These are phyloP conservation scores for Turritopsis dohrnii DNA, from an alignment of 30 jellyfish, hydroid and myxozoan genomes.

Conservation along the genomic window DNA sequence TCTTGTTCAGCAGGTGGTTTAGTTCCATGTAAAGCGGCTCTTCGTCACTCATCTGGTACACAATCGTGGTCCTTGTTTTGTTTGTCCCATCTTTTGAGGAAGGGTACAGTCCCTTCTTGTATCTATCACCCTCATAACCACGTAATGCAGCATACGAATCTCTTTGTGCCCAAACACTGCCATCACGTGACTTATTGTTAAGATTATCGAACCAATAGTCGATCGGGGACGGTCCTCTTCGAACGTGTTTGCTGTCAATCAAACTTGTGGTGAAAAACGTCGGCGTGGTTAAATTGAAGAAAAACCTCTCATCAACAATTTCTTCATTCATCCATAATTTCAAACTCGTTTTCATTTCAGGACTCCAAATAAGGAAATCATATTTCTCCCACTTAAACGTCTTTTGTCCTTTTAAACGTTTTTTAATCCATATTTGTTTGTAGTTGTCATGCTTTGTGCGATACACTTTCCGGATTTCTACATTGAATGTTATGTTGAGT, in stretches of 20 bases:
- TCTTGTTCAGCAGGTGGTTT: conserved; percentile 23
- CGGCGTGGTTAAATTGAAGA: conserved; percentile 24
- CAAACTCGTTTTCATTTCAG: conserved; percentile 63
- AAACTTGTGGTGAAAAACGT: conserved; percentile 61
- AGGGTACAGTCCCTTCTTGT: conserved; percentile 49
- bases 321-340: conserved; percentile 31
- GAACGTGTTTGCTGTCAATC: conserved; percentile 40
- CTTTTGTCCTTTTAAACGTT: conserved; percentile 31
- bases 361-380: conserved; percentile 87
- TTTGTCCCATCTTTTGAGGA: conserved; percentile 57
- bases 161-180: conserved; percentile 82
- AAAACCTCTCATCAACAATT: conserved; percentile 36
- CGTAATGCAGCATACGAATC: conserved; percentile 70
- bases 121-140: conserved; percentile 40
- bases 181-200: conserved; percentile 39
- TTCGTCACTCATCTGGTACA: conserved; percentile 62
- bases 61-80: conserved; percentile 50
- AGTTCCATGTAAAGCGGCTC: conserved; percentile 40
- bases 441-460: conserved; percentile 45
- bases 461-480: conserved; percentile 35
- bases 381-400: conserved; percentile 45
- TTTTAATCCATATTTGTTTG: background rate
- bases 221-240: conserved; percentile 60
- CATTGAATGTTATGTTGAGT: conserved; percentile 45
- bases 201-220: conserved; percentile 75